These are phyloP conservation scores for Chrysotoxum bicinctum DNA, from an alignment of 2,888 invertebrate genomes.

Conservation along the genomic window DNA sequence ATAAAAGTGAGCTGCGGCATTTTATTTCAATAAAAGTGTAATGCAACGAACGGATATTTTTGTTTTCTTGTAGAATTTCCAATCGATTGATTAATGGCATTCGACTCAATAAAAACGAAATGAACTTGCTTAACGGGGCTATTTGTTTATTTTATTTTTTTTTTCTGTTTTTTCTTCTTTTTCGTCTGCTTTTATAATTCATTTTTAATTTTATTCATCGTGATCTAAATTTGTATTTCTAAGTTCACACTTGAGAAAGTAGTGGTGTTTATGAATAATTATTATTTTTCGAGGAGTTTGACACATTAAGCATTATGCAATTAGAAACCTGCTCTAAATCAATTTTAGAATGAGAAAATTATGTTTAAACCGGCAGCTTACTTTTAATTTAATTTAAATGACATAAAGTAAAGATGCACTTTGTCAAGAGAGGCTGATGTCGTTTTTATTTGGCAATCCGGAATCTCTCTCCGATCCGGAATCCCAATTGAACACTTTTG, in stretches of 20 bases:
- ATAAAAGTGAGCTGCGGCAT: not conserved
- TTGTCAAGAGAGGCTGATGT: no score
- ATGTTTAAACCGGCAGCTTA: no score
- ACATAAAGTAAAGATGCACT: no score
- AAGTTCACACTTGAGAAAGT: not conserved
- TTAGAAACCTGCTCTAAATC: no score
- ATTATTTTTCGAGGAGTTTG: not conserved
- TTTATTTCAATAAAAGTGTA: conserved; percentile 16
- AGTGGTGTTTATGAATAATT: not conserved
- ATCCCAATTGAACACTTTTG: no score
- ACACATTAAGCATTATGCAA: not conserved
- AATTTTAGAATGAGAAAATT: no score
- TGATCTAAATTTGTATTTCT: not conserved
- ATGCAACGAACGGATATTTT: conserved; percentile 4
- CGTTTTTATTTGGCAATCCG: no score
- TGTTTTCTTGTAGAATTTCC: not conserved
- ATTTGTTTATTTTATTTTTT: conserved; percentile 16
- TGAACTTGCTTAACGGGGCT: not conserved
- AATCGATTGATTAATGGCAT: conserved; percentile 14
- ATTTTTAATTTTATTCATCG: conserved; percentile 8
- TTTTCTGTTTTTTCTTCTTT: not conserved
- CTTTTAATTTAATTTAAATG: no score
- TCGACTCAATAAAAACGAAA: conserved; percentile 9
- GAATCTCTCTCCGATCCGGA: no score
- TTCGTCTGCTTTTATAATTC: not conserved